Evolutionary conservation across 23 tunicate genomes (phyloP).

Genomic region (Botrylloides violaceus): DNA sequence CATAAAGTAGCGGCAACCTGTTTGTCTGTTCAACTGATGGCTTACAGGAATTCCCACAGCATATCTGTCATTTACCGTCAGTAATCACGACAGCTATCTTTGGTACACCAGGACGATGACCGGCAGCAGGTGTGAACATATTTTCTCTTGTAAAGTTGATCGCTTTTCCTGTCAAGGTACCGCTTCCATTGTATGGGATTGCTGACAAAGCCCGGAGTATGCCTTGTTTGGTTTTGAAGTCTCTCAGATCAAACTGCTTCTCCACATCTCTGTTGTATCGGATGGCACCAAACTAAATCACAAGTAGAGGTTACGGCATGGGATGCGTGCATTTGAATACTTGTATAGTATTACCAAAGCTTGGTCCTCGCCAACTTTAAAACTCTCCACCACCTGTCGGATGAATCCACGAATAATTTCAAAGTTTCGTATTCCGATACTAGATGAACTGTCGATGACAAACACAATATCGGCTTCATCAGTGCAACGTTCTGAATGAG

Average conservation of each 20-base stretch:
- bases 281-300: conserved; percentile 58
- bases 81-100: conserved; percentile 78
- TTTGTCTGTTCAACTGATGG: too few species aligned
- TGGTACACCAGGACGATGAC: conserved; percentile 83
- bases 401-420: conserved; percentile 33
- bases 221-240: conserved; percentile 9
- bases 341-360: conserved; percentile 40
- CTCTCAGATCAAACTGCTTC: conserved; percentile 37
- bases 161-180: conserved; percentile 88
- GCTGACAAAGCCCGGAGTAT: conserved; percentile 32
- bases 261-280: conserved; percentile 70
- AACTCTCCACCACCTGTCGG: conserved; percentile 29
- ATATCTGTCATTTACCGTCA: conserved; percentile 92
- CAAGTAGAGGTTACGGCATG: neutral
- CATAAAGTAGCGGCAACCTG: too few species aligned
- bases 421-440: conserved; percentile 48
- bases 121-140: conserved; percentile 42
- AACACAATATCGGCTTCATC: conserved; percentile 72
- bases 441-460: conserved; percentile 83
- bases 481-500: conserved; percentile 51
- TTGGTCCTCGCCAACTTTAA: conserved; percentile 44
- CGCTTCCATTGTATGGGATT: conserved; percentile 53
- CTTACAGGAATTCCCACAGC: neutral
- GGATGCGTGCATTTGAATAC: neutral
- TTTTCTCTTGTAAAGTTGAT: conserved; percentile 32